Conservation (phyloP, 2,888 invertebrate genomes). For the Antitype chi region DNA sequence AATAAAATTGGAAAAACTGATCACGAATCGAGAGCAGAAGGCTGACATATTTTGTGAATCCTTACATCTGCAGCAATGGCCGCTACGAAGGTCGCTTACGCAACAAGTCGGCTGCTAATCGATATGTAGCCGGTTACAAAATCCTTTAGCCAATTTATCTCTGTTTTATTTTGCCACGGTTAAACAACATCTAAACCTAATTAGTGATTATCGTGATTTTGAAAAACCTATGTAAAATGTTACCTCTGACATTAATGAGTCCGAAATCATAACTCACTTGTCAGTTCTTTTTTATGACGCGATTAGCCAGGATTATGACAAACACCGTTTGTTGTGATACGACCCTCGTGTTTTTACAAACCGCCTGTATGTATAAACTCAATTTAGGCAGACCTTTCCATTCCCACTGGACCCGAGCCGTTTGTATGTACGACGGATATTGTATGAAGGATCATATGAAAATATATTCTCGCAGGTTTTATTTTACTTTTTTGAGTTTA, state of each 20-base stretch:
- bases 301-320: slow-evolving; percentile 51
- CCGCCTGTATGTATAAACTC: slow-evolving; percentile 55
- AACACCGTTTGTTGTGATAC: slow-evolving; percentile 47
- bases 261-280: slow-evolving; percentile 54
- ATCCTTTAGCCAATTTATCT: slow-evolving; percentile 68
- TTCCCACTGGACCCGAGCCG: slow-evolving; percentile 45
- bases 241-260: slow-evolving; percentile 29
- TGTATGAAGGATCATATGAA: slow-evolving; percentile 23
- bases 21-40: slow-evolving; percentile 59
- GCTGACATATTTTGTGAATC: slow-evolving; percentile 77
- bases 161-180: slow-evolving; percentile 48
- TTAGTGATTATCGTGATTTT: slow-evolving; percentile 46
- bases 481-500: slow-evolving; percentile 9
- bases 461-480: slow-evolving; percentile 25
- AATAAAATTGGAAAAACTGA: slow-evolving; percentile 20
- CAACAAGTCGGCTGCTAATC: slow-evolving; percentile 78
- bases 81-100: slow-evolving; percentile 78
- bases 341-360: slow-evolving; percentile 59
- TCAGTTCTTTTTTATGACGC: slow-evolving; percentile 47
- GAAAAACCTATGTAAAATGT: slow-evolving; percentile 28
- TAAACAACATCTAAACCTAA: slow-evolving; percentile 45
- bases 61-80: slow-evolving; percentile 80
- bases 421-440: slow-evolving; percentile 31
- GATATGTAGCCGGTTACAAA: slow-evolving; percentile 77
- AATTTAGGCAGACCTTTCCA: slow-evolving; percentile 50